Percentiles rank a stretch among this genome's conserved stretches.
These are phyloP conservation scores for Agrochola litura DNA, from an alignment of 2,888 invertebrate species.

Conservation along the genomic window DNA sequence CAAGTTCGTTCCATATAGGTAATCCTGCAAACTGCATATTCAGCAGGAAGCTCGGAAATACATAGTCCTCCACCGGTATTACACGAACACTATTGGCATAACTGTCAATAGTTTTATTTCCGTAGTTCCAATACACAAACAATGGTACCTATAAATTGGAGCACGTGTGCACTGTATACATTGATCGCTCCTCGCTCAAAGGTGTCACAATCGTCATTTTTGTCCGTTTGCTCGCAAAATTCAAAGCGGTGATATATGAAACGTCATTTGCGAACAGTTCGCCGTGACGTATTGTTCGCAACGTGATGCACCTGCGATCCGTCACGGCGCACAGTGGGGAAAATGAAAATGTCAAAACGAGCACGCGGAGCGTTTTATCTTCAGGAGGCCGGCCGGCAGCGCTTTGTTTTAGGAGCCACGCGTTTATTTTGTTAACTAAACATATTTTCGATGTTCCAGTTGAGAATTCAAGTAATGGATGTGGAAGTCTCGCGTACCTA, in stretches of 20 bases:
- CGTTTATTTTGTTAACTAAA: slow-evolving; percentile 59
- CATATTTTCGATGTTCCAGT: slow-evolving; percentile 45
- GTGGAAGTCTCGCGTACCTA: slow-evolving; percentile 48
- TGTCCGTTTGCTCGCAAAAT: slow-evolving; percentile 62
- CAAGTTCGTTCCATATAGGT: neutral
- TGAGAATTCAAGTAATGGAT: slow-evolving; percentile 52
- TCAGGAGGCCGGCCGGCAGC: slow-evolving; percentile 55
- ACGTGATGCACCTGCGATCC: slow-evolving; percentile 76
- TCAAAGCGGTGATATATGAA: slow-evolving; percentile 70
- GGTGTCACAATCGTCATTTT: slow-evolving; percentile 65
- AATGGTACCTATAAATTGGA: slow-evolving; percentile 39
- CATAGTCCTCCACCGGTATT: neutral
- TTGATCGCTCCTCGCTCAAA: slow-evolving; percentile 52
- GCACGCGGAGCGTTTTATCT: slow-evolving; percentile 54
- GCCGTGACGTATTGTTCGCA: slow-evolving; percentile 67
- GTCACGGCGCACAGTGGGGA: slow-evolving; percentile 63
- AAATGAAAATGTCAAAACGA: slow-evolving; percentile 75
- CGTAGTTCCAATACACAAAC: slow-evolving; percentile 45
- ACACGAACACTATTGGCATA: slow-evolving; percentile 29
- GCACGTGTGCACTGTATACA: slow-evolving; percentile 44
- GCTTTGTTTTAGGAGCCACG: slow-evolving; percentile 54
- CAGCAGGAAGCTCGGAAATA: neutral
- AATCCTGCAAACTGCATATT: slow-evolving; percentile 17
- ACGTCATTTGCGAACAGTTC: slow-evolving; percentile 70
- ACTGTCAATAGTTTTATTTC: slow-evolving; percentile 41